A percentile compares a stretch with the other conserved stretches of the same genome.
Evolutionary conservation across 2,888 invertebrate genomes (phyloP).

Genomic region (Gryllus longicercus): DNA sequence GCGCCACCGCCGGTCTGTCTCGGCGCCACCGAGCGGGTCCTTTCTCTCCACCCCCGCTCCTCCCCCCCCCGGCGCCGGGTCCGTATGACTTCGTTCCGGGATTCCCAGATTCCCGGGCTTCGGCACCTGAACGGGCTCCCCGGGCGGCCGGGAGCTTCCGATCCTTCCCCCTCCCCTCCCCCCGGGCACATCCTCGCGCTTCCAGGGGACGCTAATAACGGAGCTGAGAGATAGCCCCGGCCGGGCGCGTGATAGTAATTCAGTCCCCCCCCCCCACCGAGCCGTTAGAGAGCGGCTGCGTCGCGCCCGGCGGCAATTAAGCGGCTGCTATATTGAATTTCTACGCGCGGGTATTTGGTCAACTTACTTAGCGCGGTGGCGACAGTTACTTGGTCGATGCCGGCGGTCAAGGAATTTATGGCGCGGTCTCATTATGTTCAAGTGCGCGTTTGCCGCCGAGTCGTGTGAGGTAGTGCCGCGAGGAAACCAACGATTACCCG

Average conservation of each 20-base stretch:
- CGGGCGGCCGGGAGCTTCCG: background rate
- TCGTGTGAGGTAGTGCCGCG: no score
- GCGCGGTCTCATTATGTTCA: background rate
- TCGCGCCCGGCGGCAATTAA: background rate
- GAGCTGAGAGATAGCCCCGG: background rate
- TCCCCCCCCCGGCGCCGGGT: background rate
- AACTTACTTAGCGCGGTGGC: slow-evolving; percentile 6
- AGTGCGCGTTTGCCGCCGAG: no score
- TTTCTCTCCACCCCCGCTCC: background rate
- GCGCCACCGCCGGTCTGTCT: slow-evolving; percentile 2
- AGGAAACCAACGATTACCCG: no score
- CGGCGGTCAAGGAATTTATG: background rate
- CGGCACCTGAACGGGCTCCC: background rate
- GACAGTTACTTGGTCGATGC: background rate
- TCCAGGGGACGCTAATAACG: background rate
- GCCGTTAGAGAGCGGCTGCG: no score
- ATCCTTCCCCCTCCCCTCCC: no score
- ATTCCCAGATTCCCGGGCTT: background rate
- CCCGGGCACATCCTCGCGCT: no score
- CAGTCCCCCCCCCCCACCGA: background rate
- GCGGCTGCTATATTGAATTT: slow-evolving; percentile 1
- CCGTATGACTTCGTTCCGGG: background rate
- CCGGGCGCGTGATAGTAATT: background rate
- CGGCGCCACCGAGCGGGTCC: background rate
- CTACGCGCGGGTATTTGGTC: background rate